These are phyloP conservation scores for Pimephales promelas DNA, from an alignment of 2,113 vertebrate species.

Conservation along the genomic window DNA sequence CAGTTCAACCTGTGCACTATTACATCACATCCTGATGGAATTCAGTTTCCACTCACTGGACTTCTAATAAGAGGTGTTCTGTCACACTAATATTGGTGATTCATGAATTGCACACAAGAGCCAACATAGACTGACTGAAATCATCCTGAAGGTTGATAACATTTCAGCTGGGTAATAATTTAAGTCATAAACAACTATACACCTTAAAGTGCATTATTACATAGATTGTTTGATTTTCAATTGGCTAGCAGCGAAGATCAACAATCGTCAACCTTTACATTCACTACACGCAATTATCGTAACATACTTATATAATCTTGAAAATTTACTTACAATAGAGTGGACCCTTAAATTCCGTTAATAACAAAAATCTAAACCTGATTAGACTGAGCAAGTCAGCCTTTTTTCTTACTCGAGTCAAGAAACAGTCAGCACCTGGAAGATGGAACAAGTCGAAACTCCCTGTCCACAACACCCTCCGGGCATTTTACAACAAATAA, in stretches of 20 bases:
- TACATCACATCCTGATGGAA: slow-evolving; percentile 61
- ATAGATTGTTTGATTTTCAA: neutral
- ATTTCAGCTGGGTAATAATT: neutral
- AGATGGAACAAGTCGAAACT: slow-evolving; percentile 51
- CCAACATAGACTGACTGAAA: slow-evolving; percentile 39
- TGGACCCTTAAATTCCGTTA: neutral
- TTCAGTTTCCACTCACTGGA: slow-evolving; percentile 53
- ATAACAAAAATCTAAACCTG: neutral
- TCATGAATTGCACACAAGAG: slow-evolving; percentile 48
- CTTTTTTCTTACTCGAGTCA: neutral
- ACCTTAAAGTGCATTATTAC: neutral
- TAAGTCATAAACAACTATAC: neutral
- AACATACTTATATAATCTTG: neutral
- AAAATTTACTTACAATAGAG: neutral
- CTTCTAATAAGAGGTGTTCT: slow-evolving; percentile 8
- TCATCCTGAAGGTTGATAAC: neutral
- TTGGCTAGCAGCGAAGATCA: neutral
- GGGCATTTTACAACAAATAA: slow-evolving; percentile 55
- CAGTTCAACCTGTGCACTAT: slow-evolving; percentile 46
- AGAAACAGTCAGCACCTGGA: slow-evolving; percentile 4
- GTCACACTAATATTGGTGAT: slow-evolving; percentile 19
- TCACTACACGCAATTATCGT: neutral
- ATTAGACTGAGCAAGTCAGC: neutral
- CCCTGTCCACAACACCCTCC: slow-evolving; percentile 66
- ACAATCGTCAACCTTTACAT: neutral